Percentiles rank a stretch among this genome's conserved stretches.
phyloP scores from a whole-genome alignment of 92 coral and sea anemone species.

The Phenganax subtilis region DNA sequence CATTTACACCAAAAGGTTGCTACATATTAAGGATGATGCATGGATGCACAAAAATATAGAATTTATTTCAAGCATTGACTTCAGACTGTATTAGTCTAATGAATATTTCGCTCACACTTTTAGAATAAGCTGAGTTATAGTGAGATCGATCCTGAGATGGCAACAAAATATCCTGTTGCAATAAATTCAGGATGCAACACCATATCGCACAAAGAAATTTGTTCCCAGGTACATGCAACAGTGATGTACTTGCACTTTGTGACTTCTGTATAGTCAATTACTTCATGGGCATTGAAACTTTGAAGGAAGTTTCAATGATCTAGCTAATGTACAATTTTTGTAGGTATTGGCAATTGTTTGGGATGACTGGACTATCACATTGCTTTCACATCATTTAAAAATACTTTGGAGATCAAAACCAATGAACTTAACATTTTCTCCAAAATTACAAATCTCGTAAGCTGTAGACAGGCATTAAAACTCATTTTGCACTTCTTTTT shows the following conservation, averaged over 20 bases:
- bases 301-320: neutral
- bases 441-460: conserved; percentile 58
- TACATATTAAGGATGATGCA: neutral
- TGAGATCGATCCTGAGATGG: conserved; percentile 23
- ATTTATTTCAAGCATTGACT: neutral
- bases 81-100: neutral
- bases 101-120: neutral
- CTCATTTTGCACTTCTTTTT: neutral
- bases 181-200: conserved; percentile 65
- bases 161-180: conserved; percentile 53
- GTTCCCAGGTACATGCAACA: conserved; percentile 47
- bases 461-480: neutral
- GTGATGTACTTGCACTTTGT: neutral
- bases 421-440: conserved; percentile 25
- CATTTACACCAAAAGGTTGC: conserved; percentile 33
- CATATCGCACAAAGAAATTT: conserved; percentile 32
- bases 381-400: conserved; percentile 55
- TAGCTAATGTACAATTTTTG: neutral
- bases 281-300: neutral
- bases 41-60: neutral
- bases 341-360: conserved; percentile 70
- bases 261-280: neutral
- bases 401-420: conserved; percentile 59
- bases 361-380: conserved; percentile 60
- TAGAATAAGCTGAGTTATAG: conserved; percentile 14